These are phyloP conservation scores for Corythoichthys intestinalis DNA, from an alignment of 2,113 vertebrate genomes.

Conservation along the genomic window DNA sequence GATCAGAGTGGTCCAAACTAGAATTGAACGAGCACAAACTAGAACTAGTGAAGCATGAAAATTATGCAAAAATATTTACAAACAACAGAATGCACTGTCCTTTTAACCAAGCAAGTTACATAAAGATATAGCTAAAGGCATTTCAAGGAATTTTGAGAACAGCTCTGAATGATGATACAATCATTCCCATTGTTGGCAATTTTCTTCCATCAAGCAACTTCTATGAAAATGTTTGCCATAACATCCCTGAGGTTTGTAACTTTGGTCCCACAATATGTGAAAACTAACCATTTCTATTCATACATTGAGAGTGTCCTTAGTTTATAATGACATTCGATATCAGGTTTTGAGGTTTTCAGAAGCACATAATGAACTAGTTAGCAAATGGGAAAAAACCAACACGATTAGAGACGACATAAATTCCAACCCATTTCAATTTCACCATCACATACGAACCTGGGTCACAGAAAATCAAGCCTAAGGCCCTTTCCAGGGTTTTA, in stretches of 20 bases:
- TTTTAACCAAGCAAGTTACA: not conserved
- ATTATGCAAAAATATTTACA: not conserved
- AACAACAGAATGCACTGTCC: slow-evolving; percentile 24
- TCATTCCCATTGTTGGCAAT: not conserved
- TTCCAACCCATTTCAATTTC: too few relatives aligned
- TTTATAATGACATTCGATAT: not conserved
- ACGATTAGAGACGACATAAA: too few relatives aligned
- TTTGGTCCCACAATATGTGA: not conserved
- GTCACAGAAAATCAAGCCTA: too few relatives aligned
- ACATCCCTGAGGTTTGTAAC: not conserved
- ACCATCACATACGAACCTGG: too few relatives aligned
- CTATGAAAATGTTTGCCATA: not conserved
- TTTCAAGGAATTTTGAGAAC: slow-evolving; percentile 18
- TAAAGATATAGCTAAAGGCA: not conserved
- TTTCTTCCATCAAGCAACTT: not conserved
- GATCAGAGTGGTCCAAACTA: not conserved
- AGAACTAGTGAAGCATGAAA: not conserved
- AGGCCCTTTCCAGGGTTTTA: too few relatives aligned
- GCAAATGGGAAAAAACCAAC: too few relatives aligned
- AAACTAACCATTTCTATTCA: not conserved
- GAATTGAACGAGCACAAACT: not conserved
- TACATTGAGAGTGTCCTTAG: not conserved
- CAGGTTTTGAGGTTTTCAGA: not conserved
- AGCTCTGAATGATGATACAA: not conserved
- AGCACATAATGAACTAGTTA: not conserved